phyloP scores from a whole-genome alignment of 2,888 invertebrate species.

The Campoletis raptor region DNA sequence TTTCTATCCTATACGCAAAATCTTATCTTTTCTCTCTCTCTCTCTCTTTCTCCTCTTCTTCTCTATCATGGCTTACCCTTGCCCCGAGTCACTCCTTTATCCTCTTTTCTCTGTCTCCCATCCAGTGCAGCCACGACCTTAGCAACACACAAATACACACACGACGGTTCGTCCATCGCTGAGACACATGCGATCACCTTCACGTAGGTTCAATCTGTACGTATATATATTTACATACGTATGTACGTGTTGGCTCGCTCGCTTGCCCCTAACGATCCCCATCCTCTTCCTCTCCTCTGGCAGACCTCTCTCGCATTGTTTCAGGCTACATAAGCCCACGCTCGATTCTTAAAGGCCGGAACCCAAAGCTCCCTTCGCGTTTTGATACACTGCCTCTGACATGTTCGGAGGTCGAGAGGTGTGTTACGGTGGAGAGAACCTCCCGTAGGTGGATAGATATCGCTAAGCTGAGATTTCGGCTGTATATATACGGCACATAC shows the following conservation, averaged over 20 bases:
- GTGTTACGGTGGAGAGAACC: conserved; percentile 21
- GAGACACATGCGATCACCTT: conserved; percentile 57
- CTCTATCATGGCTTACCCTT: conserved; percentile 53
- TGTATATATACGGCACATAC: background rate
- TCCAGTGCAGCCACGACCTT: conserved; percentile 63
- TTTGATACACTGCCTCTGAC: conserved; percentile 47
- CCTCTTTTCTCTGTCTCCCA: conserved; percentile 39
- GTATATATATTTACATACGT: background rate
- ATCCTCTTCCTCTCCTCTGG: conserved; percentile 23
- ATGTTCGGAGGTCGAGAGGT: conserved; percentile 34
- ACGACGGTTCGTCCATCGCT: conserved; percentile 23
- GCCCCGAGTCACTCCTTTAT: conserved; percentile 40
- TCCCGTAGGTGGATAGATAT: conserved; percentile 12
- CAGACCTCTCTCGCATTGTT: conserved; percentile 50
- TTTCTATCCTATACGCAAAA: conserved; percentile 6
- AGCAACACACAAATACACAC: conserved; percentile 64
- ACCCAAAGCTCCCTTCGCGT: conserved; percentile 22
- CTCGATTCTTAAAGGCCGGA: conserved; percentile 50
- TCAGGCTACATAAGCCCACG: conserved; percentile 50
- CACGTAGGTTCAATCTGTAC: background rate
- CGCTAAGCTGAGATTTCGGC: conserved; percentile 56
- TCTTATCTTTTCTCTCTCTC: conserved; percentile 18
- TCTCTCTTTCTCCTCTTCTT: conserved; percentile 17
- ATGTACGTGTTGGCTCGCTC: conserved; percentile 21
- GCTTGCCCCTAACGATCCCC: conserved; percentile 31